Conservation (phyloP, 92 coral and sea anemone species). For the Actinostola sp. region DNA sequence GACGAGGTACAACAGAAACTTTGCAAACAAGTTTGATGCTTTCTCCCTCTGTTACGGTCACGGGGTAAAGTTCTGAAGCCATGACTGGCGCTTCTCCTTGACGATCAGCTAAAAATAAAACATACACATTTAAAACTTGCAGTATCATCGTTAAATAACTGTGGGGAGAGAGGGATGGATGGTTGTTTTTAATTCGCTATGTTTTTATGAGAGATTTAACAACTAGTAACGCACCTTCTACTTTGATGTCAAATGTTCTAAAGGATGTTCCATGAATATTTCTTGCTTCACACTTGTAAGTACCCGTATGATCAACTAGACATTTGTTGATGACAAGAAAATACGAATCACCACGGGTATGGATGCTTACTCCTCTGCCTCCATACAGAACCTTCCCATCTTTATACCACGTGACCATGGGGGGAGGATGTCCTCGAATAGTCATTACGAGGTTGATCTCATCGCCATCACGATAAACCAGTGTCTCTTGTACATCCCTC, state of each 20-base stretch:
- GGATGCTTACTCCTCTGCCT: conserved; percentile 53
- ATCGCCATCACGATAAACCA: conserved; percentile 68
- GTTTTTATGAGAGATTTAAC: too few species aligned
- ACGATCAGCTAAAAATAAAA: conserved; percentile 36
- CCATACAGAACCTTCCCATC: conserved; percentile 77
- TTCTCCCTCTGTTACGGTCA: conserved; percentile 77
- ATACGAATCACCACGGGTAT: conserved; percentile 51
- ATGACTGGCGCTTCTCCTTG: conserved; percentile 73
- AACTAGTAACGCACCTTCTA: conserved; percentile 66
- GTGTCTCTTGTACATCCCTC: conserved; percentile 53
- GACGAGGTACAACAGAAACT: conserved; percentile 64
- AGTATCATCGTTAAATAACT: too few species aligned
- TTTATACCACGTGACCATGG: conserved; percentile 82
- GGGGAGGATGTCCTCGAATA: conserved; percentile 71
- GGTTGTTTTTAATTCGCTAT: too few species aligned
- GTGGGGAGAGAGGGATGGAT: too few species aligned
- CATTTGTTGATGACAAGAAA: conserved; percentile 67
- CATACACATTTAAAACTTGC: not conserved
- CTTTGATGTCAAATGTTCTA: conserved; percentile 75
- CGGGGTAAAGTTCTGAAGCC: conserved; percentile 53
- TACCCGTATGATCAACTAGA: conserved; percentile 71
- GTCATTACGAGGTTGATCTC: conserved; percentile 74
- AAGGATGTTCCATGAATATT: conserved; percentile 80
- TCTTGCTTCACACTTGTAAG: conserved; percentile 90
- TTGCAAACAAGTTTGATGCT: conserved; percentile 71